Evolutionary conservation across 1,140 invertebrate genomes (phyloP).

Genomic region (Drosophila persimilis): DNA sequence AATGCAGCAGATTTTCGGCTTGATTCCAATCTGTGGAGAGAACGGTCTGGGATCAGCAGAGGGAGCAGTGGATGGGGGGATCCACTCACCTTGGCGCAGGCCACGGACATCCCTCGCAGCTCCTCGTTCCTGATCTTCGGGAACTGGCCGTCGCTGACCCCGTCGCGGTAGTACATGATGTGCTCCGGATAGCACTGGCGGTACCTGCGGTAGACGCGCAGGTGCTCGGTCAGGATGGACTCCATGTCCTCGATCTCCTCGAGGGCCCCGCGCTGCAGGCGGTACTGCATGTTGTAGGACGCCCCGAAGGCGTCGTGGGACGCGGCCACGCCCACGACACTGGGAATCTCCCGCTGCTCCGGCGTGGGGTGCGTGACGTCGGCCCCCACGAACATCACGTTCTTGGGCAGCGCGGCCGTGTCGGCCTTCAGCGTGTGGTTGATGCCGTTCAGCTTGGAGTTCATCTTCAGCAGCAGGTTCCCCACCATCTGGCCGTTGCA

Average conservation of each 20-base stretch:
- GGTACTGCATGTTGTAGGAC: constrained; percentile 88
- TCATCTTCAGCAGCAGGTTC: constrained; percentile 93
- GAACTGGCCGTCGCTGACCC: constrained; percentile 95
- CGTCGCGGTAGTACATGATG: constrained; percentile 92
- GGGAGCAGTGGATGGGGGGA: too few species aligned
- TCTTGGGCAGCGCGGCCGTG: constrained; percentile 48
- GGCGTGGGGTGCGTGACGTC: constrained; percentile 95
- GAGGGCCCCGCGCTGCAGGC: constrained; percentile 86
- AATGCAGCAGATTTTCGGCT: constrained; percentile 90
- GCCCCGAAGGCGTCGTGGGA: constrained; percentile 87
- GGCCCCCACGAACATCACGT: constrained; percentile 90
- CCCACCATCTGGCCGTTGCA: constrained; percentile 82
- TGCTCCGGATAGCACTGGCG: constrained; percentile 84
- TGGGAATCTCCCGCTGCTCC: constrained; percentile 88
- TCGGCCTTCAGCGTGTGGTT: constrained; percentile 87
- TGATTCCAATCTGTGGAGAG: constrained; percentile 28
- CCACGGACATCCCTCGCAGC: constrained; percentile 53
- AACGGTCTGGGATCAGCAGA: not conserved
- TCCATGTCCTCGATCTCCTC: constrained; percentile 91
- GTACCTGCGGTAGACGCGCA: constrained; percentile 84
- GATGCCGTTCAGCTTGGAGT: constrained; percentile 92
- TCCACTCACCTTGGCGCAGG: constrained; percentile 49
- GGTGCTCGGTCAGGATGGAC: constrained; percentile 85
- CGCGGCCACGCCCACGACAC: constrained; percentile 92
- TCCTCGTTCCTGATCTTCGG: constrained; percentile 84